Base-by-base conservation (phyloP, 2,797 vertebrate species). In the Otolemur crassicaudatus region DNA sequence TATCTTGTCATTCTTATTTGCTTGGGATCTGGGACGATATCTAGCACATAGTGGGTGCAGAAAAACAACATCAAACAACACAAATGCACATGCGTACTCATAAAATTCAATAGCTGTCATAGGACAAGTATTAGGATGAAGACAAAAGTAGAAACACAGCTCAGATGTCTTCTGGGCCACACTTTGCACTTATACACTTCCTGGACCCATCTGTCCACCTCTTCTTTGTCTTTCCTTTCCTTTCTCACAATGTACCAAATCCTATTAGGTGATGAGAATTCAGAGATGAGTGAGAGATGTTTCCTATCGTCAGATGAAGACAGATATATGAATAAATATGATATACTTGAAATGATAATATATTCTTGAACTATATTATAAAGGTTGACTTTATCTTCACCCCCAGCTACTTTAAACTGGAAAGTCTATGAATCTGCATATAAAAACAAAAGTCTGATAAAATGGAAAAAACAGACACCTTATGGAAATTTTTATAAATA, bases 391-490 rank as follows among this genome's bases (percentile, higher is more conserved):
- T 37, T 25, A 13, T 58, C 43, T 84, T 95, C 29, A 67, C 23
- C 83, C 82, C 29, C 29, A 94, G 14, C 2, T 34, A 60, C 58
- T 79, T 95, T 61, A 85, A 80, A 77, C 34, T 53, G n/a, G 23
- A 88, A 96, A 94, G 13, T 63, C 20, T 84, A 72, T 34, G 34
- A 40, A 40, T 34, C 0, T 75, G 29, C 7, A 9, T 89, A 22
- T 61, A 84, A 8, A 14, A 58, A 22, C n/a, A 93, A 65, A 96
- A 56, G 80, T 91, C 40, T 70, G 7, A 29, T 34, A 49, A 67
- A n/a, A 95, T 46, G 12, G 96, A 97, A 75, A 43, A 88, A 94
- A 61, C 4, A 23, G 49, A 69, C 34, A 5, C 19, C 58, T 22
- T 27, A 29, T 16, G 80, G 80, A 89, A 3, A 29, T 37, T 76